Base-by-base conservation (phyloP, 1,140 invertebrate genomes). In the Zaprionus africanus region DNA sequence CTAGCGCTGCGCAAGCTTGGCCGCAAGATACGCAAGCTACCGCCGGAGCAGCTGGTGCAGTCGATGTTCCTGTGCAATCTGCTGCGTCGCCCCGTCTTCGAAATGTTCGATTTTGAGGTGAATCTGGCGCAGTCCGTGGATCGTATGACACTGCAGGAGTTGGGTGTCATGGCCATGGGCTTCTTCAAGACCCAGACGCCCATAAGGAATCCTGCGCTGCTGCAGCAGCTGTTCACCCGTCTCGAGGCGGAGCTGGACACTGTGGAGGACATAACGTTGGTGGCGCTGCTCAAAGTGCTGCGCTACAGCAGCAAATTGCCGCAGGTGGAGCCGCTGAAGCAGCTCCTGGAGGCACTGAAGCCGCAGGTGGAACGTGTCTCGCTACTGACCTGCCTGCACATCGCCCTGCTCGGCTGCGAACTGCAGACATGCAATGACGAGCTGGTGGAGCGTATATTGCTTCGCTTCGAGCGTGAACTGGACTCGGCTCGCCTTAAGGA, bases 181-280 rank as follows among this genome's bases (percentile, higher is more conserved):
- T 96, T 95, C 80, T 95, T 95, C 67, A 95, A 95, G 91, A 94
- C 93, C 1, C 91, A 95, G 72, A 94, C 91, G 0, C 92, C 67
- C n/a, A 93, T 96, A n/a, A 91, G 84, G 66, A 93, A 93, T 82
- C 28, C 76, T 0, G 43, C 80, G 0, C 79, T 95, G 17, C 5
- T 94, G 2, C 11, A 74, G 11, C 82, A 91, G 28, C 91, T 96
- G 12, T 92, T 94, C 2, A 24, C 78, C 3, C 93, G 91, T 62
- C 68, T 94, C 4, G 81, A 77, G 9, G 56, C 81, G 3, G 75
- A 94, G 26, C 68, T 94, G 19, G 69, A 93, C 7, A 81, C 19
- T 9, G 82, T 95, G 1, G 90, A 94, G 74, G 93, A 94, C 60
- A 93, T 94, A 11, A 90, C 91, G 12, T 65, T 95, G 7, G 82